phyloP scores from a whole-genome alignment of 2,888 invertebrate genomes.

The Resseliella maxima region DNA sequence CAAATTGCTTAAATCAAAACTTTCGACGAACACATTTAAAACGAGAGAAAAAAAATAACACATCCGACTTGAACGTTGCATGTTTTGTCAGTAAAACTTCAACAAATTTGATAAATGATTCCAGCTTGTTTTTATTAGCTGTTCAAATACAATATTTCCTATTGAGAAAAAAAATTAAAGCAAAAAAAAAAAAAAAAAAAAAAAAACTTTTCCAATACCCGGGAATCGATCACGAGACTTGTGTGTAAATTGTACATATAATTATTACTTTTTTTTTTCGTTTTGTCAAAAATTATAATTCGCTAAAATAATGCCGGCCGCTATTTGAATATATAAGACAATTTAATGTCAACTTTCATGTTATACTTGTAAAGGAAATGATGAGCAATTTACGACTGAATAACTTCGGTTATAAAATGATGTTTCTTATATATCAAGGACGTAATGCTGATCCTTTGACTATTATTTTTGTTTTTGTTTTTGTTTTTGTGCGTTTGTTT shows the following conservation, averaged over 20 bases:
- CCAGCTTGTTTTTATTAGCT: not conserved
- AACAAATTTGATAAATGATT: conserved; percentile 45
- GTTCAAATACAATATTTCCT: not conserved
- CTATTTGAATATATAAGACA: conserved; percentile 5
- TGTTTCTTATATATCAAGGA: conserved; percentile 49
- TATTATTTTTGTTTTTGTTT: not conserved
- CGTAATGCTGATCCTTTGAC: conserved; percentile 49
- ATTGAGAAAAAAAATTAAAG: not conserved
- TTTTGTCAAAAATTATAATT: conserved; percentile 25
- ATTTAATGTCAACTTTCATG: too few relatives aligned
- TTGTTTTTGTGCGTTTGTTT: too few relatives aligned
- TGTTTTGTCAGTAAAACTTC: conserved; percentile 12
- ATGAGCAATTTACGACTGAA: conserved; percentile 40
- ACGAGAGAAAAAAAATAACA: not conserved
- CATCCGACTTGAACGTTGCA: not conserved
- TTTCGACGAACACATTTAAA: conserved; percentile 16
- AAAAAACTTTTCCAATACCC: not conserved
- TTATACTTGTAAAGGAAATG: conserved; percentile 23
- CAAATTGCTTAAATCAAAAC: conserved; percentile 36
- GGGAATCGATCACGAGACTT: not conserved
- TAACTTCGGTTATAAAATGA: conserved; percentile 26
- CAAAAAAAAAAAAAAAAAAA: not conserved
- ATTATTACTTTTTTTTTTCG: not conserved
- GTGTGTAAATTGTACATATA: not conserved
- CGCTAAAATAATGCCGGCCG: not conserved